Evolutionary conservation across 2,113 vertebrate species (phyloP).

Genomic region (Natator depressus): DNA sequence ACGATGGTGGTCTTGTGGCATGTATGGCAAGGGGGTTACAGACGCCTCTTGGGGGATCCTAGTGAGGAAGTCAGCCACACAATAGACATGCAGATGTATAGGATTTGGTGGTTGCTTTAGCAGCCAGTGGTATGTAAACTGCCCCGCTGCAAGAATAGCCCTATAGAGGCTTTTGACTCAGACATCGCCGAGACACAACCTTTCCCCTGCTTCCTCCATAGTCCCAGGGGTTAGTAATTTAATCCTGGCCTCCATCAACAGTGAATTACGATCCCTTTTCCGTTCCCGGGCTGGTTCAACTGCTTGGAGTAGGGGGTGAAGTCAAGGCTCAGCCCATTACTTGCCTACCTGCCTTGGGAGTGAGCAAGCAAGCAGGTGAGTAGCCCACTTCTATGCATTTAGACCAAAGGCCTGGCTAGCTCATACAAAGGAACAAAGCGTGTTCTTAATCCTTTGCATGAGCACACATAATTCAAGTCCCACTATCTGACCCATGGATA

Average conservation of each 20-base stretch:
- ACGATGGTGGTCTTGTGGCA: neutral
- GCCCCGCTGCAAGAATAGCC: neutral
- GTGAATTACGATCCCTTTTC: neutral
- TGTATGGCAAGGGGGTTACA: neutral
- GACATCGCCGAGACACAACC: neutral
- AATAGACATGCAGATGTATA: neutral
- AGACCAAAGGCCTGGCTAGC: neutral
- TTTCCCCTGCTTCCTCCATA: neutral
- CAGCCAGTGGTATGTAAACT: neutral
- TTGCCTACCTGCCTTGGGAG: fast-evolving
- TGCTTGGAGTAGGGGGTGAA: neutral
- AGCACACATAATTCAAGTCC: neutral
- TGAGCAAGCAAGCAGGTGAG: neutral
- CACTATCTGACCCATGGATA: neutral
- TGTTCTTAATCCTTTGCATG: neutral
- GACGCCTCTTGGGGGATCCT: neutral
- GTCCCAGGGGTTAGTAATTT: neutral
- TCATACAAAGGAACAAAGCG: fast-evolving
- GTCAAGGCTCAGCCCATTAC: neutral
- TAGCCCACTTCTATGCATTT: neutral
- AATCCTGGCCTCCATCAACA: neutral
- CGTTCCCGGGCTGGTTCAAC: neutral
- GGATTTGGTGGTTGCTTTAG: neutral
- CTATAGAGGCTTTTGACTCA: neutral
- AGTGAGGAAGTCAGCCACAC: too few species aligned